Evolutionary conservation across 2,113 vertebrate genomes (phyloP).

Genomic region (Glaucomys volans): DNA sequence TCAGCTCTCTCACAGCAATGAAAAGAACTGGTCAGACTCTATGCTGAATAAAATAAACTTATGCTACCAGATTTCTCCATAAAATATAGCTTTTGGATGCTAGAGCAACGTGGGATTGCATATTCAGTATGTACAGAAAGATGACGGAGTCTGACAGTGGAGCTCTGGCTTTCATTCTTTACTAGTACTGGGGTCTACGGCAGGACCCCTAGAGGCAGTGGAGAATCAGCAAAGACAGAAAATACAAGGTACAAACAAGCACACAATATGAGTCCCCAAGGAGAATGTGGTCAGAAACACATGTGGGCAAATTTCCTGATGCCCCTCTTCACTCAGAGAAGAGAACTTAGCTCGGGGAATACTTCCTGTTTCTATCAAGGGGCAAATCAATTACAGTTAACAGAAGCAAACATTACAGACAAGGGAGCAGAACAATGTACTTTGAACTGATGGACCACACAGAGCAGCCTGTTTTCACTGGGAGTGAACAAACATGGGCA

Average conservation of each 20-base stretch:
- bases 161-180: slow-evolving; percentile 40
- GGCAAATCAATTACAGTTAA: neutral
- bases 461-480: slow-evolving; percentile 55
- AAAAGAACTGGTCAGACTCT: neutral
- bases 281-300: neutral
- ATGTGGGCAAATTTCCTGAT: neutral
- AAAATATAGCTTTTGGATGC: neutral
- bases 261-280: neutral
- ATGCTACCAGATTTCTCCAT: neutral
- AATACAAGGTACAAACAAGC: neutral
- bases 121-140: neutral
- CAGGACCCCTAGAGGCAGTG: neutral
- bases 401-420: neutral
- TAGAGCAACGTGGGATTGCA: neutral
- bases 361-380: slow-evolving; percentile 31
- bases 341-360: slow-evolving; percentile 15
- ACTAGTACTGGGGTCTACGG: neutral
- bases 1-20: neutral
- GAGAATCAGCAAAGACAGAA: slow-evolving; percentile 1
- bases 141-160: neutral
- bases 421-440: slow-evolving; percentile 34
- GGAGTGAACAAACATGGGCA: neutral
- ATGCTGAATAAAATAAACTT: neutral
- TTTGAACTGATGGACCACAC: slow-evolving; percentile 24
- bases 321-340: neutral